These are phyloP conservation scores for Tryphoninae sp. DNA, from an alignment of 2,888 invertebrate species.

Conservation along the genomic window DNA sequence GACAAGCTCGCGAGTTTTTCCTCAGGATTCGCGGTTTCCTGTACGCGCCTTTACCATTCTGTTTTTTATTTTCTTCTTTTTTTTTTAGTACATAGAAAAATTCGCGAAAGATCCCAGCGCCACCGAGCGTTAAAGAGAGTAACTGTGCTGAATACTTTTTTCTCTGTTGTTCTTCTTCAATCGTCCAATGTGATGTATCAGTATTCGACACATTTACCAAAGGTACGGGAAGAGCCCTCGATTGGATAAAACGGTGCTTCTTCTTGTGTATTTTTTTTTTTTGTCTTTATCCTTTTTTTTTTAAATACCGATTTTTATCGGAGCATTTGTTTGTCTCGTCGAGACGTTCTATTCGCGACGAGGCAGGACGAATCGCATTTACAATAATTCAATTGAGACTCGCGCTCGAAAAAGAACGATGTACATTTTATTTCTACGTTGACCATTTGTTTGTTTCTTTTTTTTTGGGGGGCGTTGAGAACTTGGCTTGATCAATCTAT, in stretches of 20 bases:
- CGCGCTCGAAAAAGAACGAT: constrained; percentile 48
- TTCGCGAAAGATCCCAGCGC: constrained; percentile 4
- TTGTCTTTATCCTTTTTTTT: constrained; percentile 1
- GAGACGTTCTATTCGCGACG: constrained; percentile 1
- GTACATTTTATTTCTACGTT: constrained; percentile 61
- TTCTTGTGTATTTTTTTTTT: constrained; percentile 13
- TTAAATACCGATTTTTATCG: constrained; percentile 24
- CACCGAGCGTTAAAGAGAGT: constrained; percentile 34
- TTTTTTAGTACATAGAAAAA: constrained; percentile 1
- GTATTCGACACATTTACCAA: constrained; percentile 65
- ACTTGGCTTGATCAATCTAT: constrained; percentile 26
- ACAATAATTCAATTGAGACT: constrained; percentile 24
- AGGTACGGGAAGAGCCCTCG: constrained; percentile 47
- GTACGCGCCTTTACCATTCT: neutral
- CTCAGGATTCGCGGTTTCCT: constrained; percentile 30
- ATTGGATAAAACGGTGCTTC: constrained; percentile 46
- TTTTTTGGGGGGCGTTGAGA: neutral
- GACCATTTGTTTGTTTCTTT: constrained; percentile 36
- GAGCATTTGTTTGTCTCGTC: constrained; percentile 32
- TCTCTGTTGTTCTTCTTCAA: constrained; percentile 36
- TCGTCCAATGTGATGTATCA: constrained; percentile 43
- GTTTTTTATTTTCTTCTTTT: too few species aligned
- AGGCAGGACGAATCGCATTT: constrained; percentile 46
- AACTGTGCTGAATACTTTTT: constrained; percentile 65
- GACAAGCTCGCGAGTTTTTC: constrained; percentile 27